phyloP scores from a whole-genome alignment of 1,140 invertebrate genomes.

The Aethina tumida region DNA sequence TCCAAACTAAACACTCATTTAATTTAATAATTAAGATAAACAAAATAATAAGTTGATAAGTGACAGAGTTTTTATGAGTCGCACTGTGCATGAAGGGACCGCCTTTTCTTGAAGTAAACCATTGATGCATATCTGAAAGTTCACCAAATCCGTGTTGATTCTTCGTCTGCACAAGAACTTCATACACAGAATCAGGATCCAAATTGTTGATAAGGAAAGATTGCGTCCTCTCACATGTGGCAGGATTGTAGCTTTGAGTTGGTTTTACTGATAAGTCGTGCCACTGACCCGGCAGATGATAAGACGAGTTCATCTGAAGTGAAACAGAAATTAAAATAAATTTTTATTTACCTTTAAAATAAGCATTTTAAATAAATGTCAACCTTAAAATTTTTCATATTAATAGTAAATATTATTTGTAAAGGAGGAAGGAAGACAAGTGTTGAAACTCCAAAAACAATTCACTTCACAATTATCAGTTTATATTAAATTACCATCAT shows the following conservation, averaged over 20 bases:
- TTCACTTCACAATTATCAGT: no score
- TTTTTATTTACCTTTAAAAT: not conserved
- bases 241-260: conserved; percentile 29
- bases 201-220: conserved; percentile 39
- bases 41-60: no score
- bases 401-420: not conserved
- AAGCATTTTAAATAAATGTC: no score
- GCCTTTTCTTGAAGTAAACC: conserved; percentile 30
- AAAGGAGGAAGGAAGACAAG: no score
- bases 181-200: conserved; percentile 49
- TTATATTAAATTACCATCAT: conserved; percentile 44
- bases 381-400: no score
- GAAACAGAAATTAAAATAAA: conserved; percentile 10
- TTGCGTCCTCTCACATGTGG: conserved; percentile 28
- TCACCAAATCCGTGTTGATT: conserved; percentile 57
- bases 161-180: conserved; percentile 53
- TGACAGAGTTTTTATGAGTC: no score
- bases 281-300: conserved; percentile 61
- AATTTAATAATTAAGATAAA: no score
- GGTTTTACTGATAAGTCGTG: conserved; percentile 46
- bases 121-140: conserved; percentile 36
- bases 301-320: conserved; percentile 57
- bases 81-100: conserved; percentile 9
- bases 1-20: no score
- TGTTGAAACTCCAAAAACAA: conserved; percentile 1